A percentile compares a stretch with the other conserved stretches of the same genome.
Evolutionary conservation across 2,888 invertebrate genomes (phyloP).

Genomic region (Nezara viridula): DNA sequence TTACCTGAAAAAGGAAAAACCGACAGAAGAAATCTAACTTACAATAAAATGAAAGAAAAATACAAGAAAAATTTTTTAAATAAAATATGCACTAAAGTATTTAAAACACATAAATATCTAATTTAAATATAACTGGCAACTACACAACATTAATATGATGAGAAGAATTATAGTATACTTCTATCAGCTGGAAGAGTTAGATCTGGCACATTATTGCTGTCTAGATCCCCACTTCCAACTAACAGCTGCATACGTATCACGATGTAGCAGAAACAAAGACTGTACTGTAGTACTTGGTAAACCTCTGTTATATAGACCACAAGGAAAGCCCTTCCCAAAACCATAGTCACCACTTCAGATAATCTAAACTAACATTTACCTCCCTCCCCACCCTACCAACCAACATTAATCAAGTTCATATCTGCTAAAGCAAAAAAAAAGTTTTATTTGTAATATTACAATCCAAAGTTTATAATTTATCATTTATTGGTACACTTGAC

Average conservation of each 20-base stretch:
- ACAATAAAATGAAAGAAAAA: constrained; percentile 29
- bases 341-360: constrained; percentile 63
- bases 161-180: constrained; percentile 55
- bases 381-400: constrained; percentile 57
- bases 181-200: constrained; percentile 82
- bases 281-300: constrained; percentile 54
- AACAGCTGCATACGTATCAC: constrained; percentile 67
- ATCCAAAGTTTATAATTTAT: constrained; percentile 7
- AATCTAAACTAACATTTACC: constrained; percentile 65
- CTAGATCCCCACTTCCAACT: constrained; percentile 80
- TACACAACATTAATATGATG: constrained; percentile 1
- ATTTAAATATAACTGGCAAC: constrained; percentile 48
- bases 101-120: background rate
- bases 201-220: constrained; percentile 76
- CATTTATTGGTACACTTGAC: background rate
- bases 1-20: constrained; percentile 53
- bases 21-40: constrained; percentile 45
- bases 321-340: constrained; percentile 63
- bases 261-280: constrained; percentile 49
- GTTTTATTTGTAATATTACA: constrained; percentile 34
- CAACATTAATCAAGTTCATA: constrained; percentile 57
- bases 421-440: constrained; percentile 22
- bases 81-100: constrained; percentile 29
- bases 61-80: constrained; percentile 11
- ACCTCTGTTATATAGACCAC: constrained; percentile 63